Percentiles rank a stretch among this genome's conserved stretches.
These are phyloP conservation scores for Setipinna tenuifilis DNA, from an alignment of 2,797 vertebrate species.

Conservation along the genomic window DNA sequence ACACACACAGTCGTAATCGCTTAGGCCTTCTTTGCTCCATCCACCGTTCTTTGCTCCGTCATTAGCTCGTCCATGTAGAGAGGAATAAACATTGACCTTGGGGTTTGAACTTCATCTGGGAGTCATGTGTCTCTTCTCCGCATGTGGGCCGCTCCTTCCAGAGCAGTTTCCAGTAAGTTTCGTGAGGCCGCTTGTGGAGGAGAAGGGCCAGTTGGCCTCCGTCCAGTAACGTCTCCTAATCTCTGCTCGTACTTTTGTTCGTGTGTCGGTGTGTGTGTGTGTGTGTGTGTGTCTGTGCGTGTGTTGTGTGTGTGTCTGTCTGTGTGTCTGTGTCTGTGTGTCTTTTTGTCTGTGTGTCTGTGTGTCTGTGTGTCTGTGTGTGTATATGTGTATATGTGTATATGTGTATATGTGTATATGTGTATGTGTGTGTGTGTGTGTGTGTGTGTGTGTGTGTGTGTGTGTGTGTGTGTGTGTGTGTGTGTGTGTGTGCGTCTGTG, in stretches of 20 bases:
- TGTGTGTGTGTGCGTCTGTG: not conserved
- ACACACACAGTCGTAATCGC: not conserved
- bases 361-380: slow-evolving; percentile 26
- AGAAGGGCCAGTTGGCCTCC: slow-evolving; percentile 34
- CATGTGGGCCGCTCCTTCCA: not conserved
- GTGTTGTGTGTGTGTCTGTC: slow-evolving; percentile 32
- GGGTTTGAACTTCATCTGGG: not conserved
- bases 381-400: no score
- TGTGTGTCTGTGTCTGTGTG: not conserved
- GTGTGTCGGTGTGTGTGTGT: slow-evolving; percentile 27
- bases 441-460: not conserved
- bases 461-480: slow-evolving; percentile 21
- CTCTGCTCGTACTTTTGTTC: slow-evolving; percentile 42
- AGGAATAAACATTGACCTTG: not conserved
- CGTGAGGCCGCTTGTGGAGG: slow-evolving; percentile 31
- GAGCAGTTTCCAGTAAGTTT: slow-evolving; percentile 38
- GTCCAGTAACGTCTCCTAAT: slow-evolving; percentile 45
- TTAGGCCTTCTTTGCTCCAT: not conserved
- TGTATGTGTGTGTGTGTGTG: slow-evolving; percentile 25
- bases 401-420: no score
- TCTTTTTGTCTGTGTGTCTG: slow-evolving; percentile 25
- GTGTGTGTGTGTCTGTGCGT: no score
- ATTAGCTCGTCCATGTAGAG: not conserved
- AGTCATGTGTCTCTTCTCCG: not conserved
- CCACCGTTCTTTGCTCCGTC: no score